These are phyloP conservation scores for Mimachlamys varia DNA, from an alignment of 2,888 invertebrate genomes.

Conservation along the genomic window DNA sequence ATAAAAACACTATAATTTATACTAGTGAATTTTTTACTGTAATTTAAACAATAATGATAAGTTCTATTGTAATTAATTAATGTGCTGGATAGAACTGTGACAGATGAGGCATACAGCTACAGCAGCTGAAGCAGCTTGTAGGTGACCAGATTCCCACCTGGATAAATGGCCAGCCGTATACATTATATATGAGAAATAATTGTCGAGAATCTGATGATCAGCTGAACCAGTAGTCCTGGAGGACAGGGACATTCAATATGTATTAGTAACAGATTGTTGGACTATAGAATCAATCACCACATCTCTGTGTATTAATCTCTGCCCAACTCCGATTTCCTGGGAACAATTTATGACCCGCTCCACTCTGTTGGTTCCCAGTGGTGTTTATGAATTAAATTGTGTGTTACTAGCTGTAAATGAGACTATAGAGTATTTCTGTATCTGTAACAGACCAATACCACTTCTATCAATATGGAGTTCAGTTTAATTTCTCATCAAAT, in stretches of 20 bases:
- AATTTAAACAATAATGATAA: background rate
- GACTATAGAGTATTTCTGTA: too few relatives aligned
- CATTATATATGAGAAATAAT: constrained; percentile 17
- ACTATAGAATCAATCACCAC: background rate
- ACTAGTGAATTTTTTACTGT: too few relatives aligned
- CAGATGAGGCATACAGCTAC: background rate
- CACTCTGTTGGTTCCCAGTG: background rate
- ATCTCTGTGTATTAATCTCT: constrained; percentile 18
- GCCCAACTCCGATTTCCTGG: background rate
- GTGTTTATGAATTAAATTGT: background rate
- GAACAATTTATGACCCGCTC: background rate
- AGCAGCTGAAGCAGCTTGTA: background rate
- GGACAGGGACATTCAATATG: constrained; percentile 1
- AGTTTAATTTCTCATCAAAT: too few relatives aligned
- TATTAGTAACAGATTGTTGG: constrained; percentile 5
- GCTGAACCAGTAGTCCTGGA: background rate
- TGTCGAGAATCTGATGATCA: background rate
- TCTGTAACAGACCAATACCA: too few relatives aligned
- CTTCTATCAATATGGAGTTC: too few relatives aligned
- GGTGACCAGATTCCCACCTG: background rate
- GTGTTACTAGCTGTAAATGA: background rate
- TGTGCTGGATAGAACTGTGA: background rate
- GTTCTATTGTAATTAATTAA: background rate
- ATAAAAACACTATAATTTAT: too few relatives aligned
- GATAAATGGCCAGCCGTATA: background rate